These are phyloP conservation scores for Caenorhabditis sulstoni DNA, from an alignment of 2,888 invertebrate genomes.

Conservation along the genomic window DNA sequence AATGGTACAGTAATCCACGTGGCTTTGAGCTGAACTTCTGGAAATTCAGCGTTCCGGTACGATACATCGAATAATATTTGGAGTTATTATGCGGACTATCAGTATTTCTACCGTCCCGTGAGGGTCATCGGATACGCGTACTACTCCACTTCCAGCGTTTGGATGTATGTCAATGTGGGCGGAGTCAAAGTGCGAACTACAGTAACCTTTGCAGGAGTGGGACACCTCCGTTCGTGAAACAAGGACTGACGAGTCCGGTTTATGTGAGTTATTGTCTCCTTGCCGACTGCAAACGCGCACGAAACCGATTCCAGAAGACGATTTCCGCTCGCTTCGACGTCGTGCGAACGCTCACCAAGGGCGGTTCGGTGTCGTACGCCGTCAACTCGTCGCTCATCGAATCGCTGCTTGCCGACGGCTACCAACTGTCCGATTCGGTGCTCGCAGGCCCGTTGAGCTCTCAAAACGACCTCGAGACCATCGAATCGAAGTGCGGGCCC, in stretches of 20 bases:
- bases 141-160: conserved; percentile 19
- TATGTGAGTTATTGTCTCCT: conserved; percentile 7
- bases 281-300: too few species aligned
- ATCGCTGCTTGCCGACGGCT: not conserved
- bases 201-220: conserved; percentile 12
- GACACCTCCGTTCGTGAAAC: conserved; percentile 16
- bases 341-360: conserved; percentile 11
- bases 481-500: conserved; percentile 7
- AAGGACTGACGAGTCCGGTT: conserved; percentile 5
- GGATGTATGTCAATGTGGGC: conserved; percentile 10
- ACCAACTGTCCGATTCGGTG: not conserved
- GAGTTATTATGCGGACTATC: conserved; percentile 11
- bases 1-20: not conserved
- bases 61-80: conserved; percentile 36
- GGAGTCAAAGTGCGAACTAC: not conserved
- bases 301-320: conserved; percentile 25
- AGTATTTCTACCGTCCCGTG: conserved; percentile 23
- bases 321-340: conserved; percentile 29
- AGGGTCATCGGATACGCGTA: conserved; percentile 34
- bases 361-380: not conserved
- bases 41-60: conserved; percentile 25
- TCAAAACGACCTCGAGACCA: conserved; percentile 23
- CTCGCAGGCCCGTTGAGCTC: conserved; percentile 17
- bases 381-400: conserved; percentile 2
- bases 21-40: not conserved